These are phyloP conservation scores for Philhelius pedissequus DNA, from an alignment of 2,888 invertebrate species.

Conservation along the genomic window DNA sequence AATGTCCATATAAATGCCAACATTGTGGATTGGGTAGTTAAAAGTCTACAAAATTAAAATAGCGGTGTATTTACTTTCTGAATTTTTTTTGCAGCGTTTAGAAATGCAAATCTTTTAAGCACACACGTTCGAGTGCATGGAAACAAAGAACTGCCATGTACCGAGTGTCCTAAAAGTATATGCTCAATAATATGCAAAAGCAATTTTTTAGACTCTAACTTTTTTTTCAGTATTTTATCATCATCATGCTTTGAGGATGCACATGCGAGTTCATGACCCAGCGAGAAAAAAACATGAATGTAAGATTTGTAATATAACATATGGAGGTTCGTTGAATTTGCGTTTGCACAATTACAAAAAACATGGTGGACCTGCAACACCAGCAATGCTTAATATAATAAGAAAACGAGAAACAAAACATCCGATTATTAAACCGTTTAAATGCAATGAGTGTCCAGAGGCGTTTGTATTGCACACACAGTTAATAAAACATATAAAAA, in stretches of 20 bases:
- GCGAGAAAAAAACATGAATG: neutral
- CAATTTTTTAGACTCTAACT: neutral
- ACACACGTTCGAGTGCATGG: slow-evolving; percentile 16
- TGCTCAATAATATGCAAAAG: neutral
- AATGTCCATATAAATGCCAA: slow-evolving; percentile 20
- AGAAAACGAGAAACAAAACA: slow-evolving; percentile 2
- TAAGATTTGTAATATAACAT: slow-evolving; percentile 17
- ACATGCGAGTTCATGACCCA: slow-evolving; percentile 18
- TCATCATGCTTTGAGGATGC: neutral
- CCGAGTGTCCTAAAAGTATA: neutral
- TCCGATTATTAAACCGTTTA: slow-evolving; percentile 34
- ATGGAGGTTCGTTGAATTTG: slow-evolving; percentile 2
- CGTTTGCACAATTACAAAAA: slow-evolving; percentile 31
- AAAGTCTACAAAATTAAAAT: neutral
- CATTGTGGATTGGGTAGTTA: slow-evolving; percentile 20
- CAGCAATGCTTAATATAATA: slow-evolving; percentile 26
- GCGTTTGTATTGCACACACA: slow-evolving; percentile 36
- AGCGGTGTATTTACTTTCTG: neutral
- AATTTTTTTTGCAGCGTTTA: slow-evolving; percentile 10
- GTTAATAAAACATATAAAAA: slow-evolving; percentile 36
- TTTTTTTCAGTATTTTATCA: neutral
- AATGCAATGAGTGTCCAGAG: slow-evolving; percentile 10
- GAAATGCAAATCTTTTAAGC: neutral
- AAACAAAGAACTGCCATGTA: neutral
- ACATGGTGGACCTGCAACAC: slow-evolving; percentile 32